Percentiles rank a stretch among this genome's conserved stretches.
These are phyloP conservation scores for Eulemur rubriventer DNA, from an alignment of 2,797 vertebrate species.

Conservation along the genomic window DNA sequence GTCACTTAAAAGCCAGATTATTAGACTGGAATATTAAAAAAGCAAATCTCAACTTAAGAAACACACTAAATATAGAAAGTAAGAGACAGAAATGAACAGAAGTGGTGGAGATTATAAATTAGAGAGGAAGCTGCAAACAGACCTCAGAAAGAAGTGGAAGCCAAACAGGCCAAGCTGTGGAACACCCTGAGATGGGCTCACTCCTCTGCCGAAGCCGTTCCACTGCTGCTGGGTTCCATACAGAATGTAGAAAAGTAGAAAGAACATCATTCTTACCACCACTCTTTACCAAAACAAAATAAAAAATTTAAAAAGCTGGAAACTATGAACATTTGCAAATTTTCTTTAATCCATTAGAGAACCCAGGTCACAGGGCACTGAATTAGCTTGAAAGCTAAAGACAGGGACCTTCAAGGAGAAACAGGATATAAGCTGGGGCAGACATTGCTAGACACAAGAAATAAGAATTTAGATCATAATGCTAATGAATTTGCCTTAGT, in stretches of 20 bases:
- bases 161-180: too few relatives aligned
- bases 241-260: neutral
- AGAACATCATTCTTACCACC: neutral
- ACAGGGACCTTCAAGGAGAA: neutral
- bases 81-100: neutral
- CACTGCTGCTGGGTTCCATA: neutral
- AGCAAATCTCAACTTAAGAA: neutral
- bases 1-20: neutral
- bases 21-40: neutral
- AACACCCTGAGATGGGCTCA: neutral
- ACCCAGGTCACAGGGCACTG: neutral
- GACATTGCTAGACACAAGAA: neutral
- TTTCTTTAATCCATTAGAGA: neutral
- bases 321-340: neutral
- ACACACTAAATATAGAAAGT: neutral
- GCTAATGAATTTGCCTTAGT: neutral
- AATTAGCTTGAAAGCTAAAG: neutral
- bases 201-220: neutral
- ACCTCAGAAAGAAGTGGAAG: neutral
- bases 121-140: neutral
- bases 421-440: neutral
- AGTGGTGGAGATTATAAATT: too few relatives aligned
- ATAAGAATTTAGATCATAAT: neutral
- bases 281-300: neutral
- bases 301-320: neutral